Evolutionary conservation across 1,140 invertebrate species (phyloP), one percentile per base, ranked within the genome.

Genomic region (Ephestia elutella): DNA sequence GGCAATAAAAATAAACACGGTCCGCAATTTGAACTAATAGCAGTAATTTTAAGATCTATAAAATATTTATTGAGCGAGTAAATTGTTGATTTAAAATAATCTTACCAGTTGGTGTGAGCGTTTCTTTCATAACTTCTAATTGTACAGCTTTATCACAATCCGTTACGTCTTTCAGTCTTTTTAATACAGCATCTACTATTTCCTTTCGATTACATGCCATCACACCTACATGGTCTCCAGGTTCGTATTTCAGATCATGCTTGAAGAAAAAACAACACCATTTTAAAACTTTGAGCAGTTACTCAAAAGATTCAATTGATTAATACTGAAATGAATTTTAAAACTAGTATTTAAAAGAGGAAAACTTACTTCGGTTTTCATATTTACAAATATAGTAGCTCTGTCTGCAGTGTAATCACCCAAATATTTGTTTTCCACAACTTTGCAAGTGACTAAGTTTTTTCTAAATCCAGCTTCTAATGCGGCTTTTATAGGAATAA

Each of bases 181-280:
- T 81, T 13, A 98, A 78, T 55, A 98, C 92, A 17, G 91, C 93
- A 44, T 97, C 92, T 0, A 99, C 97, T 9, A 97, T 85, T 68
- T 95, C 92, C 7, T 81, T 75, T 30, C 93, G 88, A 82, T 99
- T 99, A 60, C 92, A 92, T 0, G 97, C 93, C 80, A 96, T 95
- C 10, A 99, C 93, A 17, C 96, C 97, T 2, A 98, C 92, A 79
- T 99, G 97, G 90, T 99, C 97, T 0, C 97, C 97, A 0, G 97
- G 96, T 49, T 93, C 91, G 75, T 98, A 98, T 30, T 91, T 82
- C 48, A 93, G 73, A 73, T 92, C 89, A 71, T 83, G 78, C 74
- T 92, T 82, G 5, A 93, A 82, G 21, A 62, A 49, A n/a, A 50
- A 2, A 32, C 54, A 58, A 4, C 4, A 5, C 9, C 11, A 32